phyloP scores from a whole-genome alignment of 2,888 invertebrate species.

The Halictus quadricinctus region DNA sequence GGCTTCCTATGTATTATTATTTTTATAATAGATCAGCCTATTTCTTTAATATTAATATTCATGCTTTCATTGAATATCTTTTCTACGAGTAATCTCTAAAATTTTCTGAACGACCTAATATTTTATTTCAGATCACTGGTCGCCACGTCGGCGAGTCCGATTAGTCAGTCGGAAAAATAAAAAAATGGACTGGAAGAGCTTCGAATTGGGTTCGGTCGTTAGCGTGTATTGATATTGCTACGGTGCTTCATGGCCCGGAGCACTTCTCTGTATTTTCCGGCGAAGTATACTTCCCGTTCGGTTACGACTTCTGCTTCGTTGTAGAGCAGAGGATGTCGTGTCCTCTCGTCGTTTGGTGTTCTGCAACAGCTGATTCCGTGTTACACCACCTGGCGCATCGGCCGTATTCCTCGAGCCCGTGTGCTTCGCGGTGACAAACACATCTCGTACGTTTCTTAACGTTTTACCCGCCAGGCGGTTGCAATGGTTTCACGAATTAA shows the following conservation, averaged over 20 bases:
- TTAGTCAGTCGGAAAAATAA: not conserved
- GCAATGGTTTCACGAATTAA: not conserved
- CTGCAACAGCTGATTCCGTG: constrained; percentile 8
- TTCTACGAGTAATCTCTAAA: too few species aligned
- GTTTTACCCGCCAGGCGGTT: not conserved
- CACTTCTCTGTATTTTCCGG: not conserved
- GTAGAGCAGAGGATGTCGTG: not conserved
- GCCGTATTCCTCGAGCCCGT: not conserved
- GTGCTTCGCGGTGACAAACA: not conserved
- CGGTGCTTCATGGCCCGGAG: not conserved
- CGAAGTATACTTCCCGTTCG: not conserved
- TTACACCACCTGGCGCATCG: not conserved
- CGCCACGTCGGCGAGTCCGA: not conserved
- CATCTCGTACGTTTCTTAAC: not conserved
- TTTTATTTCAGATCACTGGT: not conserved
- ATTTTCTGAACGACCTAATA: not conserved
- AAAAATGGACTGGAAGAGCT: not conserved
- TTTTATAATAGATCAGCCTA: too few species aligned
- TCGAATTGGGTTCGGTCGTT: not conserved
- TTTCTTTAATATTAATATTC: too few species aligned
- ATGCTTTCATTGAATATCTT: too few species aligned
- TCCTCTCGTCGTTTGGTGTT: not conserved
- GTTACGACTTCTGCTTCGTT: not conserved
- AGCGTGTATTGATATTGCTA: not conserved
- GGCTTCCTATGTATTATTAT: too few species aligned